phyloP scores from a whole-genome alignment of 2,797 vertebrate genomes.

The Pogonophryne albipinna region DNA sequence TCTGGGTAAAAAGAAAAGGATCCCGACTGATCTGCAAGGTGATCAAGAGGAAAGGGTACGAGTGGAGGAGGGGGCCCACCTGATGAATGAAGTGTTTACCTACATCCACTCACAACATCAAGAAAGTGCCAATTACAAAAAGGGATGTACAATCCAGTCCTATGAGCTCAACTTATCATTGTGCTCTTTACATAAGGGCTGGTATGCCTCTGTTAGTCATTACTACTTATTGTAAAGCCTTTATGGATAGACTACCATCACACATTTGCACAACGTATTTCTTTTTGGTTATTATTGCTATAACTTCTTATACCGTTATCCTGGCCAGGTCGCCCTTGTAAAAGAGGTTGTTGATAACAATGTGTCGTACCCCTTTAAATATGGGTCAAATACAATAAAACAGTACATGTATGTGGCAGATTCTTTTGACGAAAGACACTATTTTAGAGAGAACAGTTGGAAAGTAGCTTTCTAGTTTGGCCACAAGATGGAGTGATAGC shows the following conservation, averaged over 20 bases:
- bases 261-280: not conserved
- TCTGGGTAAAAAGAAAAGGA: too few species aligned
- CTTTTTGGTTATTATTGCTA: not conserved
- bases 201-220: not conserved
- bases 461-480: slow-evolving; percentile 21
- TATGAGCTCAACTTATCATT: not conserved
- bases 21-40: too few species aligned
- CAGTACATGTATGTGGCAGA: not conserved
- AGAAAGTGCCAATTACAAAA: too few species aligned
- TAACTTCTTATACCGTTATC: not conserved
- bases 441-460: not conserved
- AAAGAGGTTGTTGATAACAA: not conserved
- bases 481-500: slow-evolving; percentile 75
- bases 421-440: not conserved
- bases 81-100: too few species aligned
- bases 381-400: not conserved
- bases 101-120: too few species aligned
- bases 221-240: not conserved
- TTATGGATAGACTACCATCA: not conserved
- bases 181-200: not conserved
- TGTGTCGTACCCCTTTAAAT: not conserved
- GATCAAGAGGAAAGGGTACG: too few species aligned
- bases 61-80: too few species aligned
- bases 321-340: not conserved
- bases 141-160: too few species aligned